A percentile compares a stretch with the other conserved stretches of the same genome.
Evolutionary conservation across 2,888 invertebrate species (phyloP).

Genomic region (Drosophila trichaetosa): DNA sequence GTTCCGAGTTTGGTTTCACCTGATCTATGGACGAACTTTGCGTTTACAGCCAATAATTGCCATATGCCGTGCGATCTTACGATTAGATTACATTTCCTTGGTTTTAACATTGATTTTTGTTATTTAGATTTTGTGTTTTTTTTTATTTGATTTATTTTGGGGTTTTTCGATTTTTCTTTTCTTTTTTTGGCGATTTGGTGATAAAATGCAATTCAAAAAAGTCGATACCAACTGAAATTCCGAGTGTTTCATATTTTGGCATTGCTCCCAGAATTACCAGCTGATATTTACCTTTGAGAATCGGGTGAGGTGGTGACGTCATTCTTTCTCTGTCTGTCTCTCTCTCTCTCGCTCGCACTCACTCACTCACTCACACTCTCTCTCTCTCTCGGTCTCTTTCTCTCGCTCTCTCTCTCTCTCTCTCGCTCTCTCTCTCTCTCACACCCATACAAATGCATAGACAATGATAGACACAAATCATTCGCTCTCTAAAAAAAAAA

Average conservation of each 20-base stretch:
- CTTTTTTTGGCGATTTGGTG: constrained; percentile 61
- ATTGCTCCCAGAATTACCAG: constrained; percentile 97
- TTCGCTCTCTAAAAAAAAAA: constrained; percentile 1
- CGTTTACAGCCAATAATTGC: constrained; percentile 63
- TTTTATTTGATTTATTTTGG: constrained; percentile 9
- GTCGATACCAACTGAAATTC: constrained; percentile 94
- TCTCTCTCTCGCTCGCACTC: constrained; percentile 3
- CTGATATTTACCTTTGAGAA: constrained; percentile 94
- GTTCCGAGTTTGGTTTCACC: constrained; percentile 35
- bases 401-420: neutral
- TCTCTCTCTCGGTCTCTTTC: neutral
- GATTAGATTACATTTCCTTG: constrained; percentile 1
- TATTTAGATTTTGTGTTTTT: constrained; percentile 7
- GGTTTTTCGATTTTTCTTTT: constrained; percentile 13
- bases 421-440: neutral
- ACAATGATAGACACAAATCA: constrained; percentile 6
- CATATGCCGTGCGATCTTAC: constrained; percentile 66
- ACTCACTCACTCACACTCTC: neutral
- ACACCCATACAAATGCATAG: constrained; percentile 12
- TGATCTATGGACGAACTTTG: constrained; percentile 39
- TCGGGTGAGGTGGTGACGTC: constrained; percentile 72
- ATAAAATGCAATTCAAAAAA: constrained; percentile 84
- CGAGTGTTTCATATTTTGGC: constrained; percentile 87
- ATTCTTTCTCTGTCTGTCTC: constrained; percentile 13
- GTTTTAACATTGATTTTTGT: constrained; percentile 10